Conservation (phyloP, 2,113 vertebrate species). For the Sylvilagus bachmani region DNA sequence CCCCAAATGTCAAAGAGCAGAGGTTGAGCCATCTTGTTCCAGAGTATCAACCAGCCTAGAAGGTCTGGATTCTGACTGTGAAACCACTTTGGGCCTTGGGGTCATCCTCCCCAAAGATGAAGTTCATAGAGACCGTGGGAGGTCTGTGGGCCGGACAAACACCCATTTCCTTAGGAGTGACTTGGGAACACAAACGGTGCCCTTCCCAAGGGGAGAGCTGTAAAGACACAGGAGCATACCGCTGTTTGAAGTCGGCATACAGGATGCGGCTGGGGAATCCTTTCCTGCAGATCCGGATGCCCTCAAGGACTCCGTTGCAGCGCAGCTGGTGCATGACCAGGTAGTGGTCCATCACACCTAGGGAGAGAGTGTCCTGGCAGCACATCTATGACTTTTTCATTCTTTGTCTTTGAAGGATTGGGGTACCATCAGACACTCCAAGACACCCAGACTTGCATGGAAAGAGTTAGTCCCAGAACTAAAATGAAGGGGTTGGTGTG, state of each 20-base stretch:
- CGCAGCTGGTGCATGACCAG: slow-evolving; percentile 94
- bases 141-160: neutral
- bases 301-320: slow-evolving; percentile 94
- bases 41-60: neutral
- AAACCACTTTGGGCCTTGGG: neutral
- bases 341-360: slow-evolving; percentile 94
- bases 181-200: neutral
- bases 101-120: neutral
- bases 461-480: neutral
- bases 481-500: too few species aligned
- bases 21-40: neutral
- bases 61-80: neutral
- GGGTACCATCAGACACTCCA: neutral
- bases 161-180: neutral
- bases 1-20: rapidly evolving
- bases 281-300: slow-evolving; percentile 95
- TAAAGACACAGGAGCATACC: slow-evolving; percentile 81
- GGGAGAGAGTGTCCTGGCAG: rapidly evolving
- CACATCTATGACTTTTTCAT: rapidly evolving
- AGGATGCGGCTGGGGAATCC: slow-evolving; percentile 95
- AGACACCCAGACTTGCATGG: neutral
- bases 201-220: neutral
- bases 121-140: neutral
- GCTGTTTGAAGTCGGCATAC: slow-evolving; percentile 94
- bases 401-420: neutral